A percentile compares a stretch with the other conserved stretches of the same genome.
phyloP scores from a whole-genome alignment of 2,113 vertebrate genomes.

The Melozone crissalis region DNA sequence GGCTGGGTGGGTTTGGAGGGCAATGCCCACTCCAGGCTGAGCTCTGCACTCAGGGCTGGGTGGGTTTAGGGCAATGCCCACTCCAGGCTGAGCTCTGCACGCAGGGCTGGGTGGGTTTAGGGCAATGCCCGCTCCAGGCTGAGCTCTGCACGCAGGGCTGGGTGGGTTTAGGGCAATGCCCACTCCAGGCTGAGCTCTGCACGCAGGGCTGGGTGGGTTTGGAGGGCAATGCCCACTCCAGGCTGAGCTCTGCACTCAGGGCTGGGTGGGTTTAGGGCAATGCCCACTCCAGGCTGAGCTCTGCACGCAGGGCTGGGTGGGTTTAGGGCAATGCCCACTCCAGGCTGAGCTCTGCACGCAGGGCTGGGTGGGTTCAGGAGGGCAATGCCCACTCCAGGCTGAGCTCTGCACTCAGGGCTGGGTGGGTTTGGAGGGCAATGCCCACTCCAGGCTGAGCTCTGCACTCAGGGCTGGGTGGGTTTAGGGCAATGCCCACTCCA shows the following conservation, averaged over 20 bases:
- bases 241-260: not conserved
- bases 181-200: accelerated
- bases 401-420: accelerated
- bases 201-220: not conserved
- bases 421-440: not conserved
- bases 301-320: accelerated
- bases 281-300: not conserved
- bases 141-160: too few relatives aligned
- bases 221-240: not conserved
- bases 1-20: too few relatives aligned
- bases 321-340: not conserved
- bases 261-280: too few relatives aligned
- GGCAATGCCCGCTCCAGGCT: too few relatives aligned
- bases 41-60: accelerated
- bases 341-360: not conserved
- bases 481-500: too few relatives aligned
- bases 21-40: not conserved
- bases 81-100: not conserved
- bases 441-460: not conserved
- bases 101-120: too few relatives aligned
- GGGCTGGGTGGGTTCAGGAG: too few relatives aligned
- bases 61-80: not conserved
- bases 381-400: not conserved
- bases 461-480: too few relatives aligned
- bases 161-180: too few relatives aligned